Conservation (phyloP, 2,888 invertebrate species). For the Yponomeuta malinellus region DNA sequence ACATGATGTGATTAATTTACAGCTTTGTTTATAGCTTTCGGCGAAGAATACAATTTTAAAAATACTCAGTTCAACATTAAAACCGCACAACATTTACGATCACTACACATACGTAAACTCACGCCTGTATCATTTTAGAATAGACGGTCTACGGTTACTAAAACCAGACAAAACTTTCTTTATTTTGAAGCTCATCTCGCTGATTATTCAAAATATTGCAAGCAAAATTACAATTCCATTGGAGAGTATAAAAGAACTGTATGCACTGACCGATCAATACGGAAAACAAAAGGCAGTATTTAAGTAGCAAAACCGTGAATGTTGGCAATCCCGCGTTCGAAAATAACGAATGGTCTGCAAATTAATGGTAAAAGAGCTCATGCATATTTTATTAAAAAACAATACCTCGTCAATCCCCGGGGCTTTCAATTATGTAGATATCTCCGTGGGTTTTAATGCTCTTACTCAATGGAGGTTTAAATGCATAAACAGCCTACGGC, state of each 20-base stretch:
- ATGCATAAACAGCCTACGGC: too few relatives aligned
- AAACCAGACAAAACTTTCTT: neutral
- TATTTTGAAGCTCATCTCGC: constrained; percentile 1
- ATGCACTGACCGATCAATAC: neutral
- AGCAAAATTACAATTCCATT: neutral
- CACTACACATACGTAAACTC: too few relatives aligned
- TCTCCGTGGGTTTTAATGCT: neutral
- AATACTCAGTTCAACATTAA: too few relatives aligned
- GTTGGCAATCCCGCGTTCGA: neutral
- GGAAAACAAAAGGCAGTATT: neutral
- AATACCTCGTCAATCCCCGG: neutral
- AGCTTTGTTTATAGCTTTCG: too few relatives aligned
- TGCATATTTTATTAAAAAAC: neutral
- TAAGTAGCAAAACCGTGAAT: neutral
- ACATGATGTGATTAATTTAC: too few relatives aligned
- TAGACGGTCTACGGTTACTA: neutral
- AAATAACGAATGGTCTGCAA: neutral
- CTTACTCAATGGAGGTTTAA: too few relatives aligned
- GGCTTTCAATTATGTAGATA: neutral
- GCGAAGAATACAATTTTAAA: too few relatives aligned
- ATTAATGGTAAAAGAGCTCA: neutral
- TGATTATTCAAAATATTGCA: too few relatives aligned
- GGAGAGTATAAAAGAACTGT: neutral
- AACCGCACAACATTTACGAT: too few relatives aligned
- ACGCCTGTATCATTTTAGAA: too few relatives aligned